Evolutionary conservation across 2,888 invertebrate species (phyloP).

Genomic region (Oeneis ivallda): DNA sequence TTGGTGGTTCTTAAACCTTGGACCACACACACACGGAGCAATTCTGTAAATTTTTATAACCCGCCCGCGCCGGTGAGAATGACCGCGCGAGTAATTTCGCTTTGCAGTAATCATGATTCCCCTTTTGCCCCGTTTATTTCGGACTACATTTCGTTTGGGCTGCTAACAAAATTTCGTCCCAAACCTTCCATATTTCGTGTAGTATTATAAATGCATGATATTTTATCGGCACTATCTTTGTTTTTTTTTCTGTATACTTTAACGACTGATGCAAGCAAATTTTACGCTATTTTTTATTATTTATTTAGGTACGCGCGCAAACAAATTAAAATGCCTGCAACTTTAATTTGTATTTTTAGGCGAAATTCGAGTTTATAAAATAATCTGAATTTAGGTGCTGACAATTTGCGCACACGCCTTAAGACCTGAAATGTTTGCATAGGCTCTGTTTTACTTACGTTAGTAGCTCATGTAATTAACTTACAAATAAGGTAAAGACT

Average conservation of each 20-base stretch:
- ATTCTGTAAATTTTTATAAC: slow-evolving; percentile 26
- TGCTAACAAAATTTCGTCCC: slow-evolving; percentile 18
- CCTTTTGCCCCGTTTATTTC: slow-evolving; percentile 26
- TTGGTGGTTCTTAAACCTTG: neutral
- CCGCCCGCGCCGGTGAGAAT: slow-evolving; percentile 21
- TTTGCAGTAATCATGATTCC: slow-evolving; percentile 34
- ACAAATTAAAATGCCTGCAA: no score
- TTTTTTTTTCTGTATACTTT: neutral
- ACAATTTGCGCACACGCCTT: no score
- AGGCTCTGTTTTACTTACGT: no score
- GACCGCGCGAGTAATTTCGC: slow-evolving; percentile 35
- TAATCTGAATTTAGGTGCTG: no score
- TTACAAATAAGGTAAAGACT: no score
- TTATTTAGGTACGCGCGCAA: no score
- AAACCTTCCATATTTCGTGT: neutral
- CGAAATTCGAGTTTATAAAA: no score
- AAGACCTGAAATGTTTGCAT: no score
- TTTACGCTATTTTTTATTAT: no score
- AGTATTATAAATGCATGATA: neutral
- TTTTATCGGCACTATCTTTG: neutral
- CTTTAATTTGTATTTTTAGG: neutral
- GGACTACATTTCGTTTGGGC: slow-evolving; percentile 31
- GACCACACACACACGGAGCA: slow-evolving; percentile 14
- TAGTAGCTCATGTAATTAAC: no score
- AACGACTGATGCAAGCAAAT: no score